Percentiles rank a stretch among this genome's conserved stretches.
Evolutionary conservation across 2,888 invertebrate species (phyloP).

Genomic region (Cheilosia pagana): DNA sequence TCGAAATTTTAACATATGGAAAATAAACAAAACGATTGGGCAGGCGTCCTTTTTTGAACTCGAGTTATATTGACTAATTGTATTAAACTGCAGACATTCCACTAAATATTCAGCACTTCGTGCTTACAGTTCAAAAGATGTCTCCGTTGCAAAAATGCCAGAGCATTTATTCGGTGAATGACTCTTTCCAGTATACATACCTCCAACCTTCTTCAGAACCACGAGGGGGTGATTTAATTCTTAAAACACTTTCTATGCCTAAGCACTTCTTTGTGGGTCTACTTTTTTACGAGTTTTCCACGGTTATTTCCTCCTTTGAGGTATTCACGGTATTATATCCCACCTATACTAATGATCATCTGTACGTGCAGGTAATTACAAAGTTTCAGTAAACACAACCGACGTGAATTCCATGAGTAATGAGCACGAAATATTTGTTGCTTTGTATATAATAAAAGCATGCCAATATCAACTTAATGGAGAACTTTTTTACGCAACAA

Average conservation of each 20-base stretch:
- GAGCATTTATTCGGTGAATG: conserved; percentile 3
- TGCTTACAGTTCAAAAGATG: background rate
- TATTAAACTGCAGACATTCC: too few relatives aligned
- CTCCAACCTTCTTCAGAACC: background rate
- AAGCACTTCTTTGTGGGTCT: conserved; percentile 1
- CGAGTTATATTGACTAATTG: too few relatives aligned
- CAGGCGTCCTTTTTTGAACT: too few relatives aligned
- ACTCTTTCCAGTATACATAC: background rate
- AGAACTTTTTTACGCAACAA: conserved; percentile 33
- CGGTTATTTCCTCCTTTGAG: conserved; percentile 31
- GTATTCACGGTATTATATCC: conserved; percentile 54
- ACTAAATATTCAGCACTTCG: too few relatives aligned
- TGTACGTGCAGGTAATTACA: conserved; percentile 70
- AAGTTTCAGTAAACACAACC: conserved; percentile 52
- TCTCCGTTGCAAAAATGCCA: background rate
- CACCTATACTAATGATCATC: conserved; percentile 64
- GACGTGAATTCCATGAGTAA: conserved; percentile 59
- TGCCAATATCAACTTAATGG: conserved; percentile 27
- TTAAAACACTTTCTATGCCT: conserved; percentile 3
- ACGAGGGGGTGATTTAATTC: conserved; percentile 37
- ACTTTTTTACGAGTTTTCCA: conserved; percentile 51
- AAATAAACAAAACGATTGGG: too few relatives aligned
- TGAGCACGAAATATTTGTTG: conserved; percentile 18
- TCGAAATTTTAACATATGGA: too few relatives aligned
- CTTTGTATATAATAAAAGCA: conserved; percentile 12